Evolutionary conservation across 1,140 invertebrate genomes (phyloP), one percentile per base, ranked within the genome.

Genomic region (Dreissena polymorpha): DNA sequence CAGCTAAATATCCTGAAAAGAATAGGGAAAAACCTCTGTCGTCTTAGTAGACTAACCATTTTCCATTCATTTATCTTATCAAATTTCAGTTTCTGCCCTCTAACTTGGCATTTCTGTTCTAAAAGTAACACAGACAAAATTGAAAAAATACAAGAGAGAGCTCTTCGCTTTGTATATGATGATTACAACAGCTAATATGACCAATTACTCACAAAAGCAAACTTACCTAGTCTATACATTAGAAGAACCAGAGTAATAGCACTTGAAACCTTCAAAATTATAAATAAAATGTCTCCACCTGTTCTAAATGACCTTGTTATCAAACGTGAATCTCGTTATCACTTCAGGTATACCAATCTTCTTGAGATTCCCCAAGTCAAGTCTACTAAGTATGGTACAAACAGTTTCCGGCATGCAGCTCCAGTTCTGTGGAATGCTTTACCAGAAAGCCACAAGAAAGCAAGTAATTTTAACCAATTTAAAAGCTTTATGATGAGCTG

Each of bases 61-160:
- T 75, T 75, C 49, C 73, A 75, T 64, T 27, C 73, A n/a, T 75
- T 75, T 39, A 75, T 75, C 39, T 27, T 77, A 23, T 65, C 57
- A 65, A 67, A 77, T 51, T 77, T 77, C 25, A 77, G 51, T 77
- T 77, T 77, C 13, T 77, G 74, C 10, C 75, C 63, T 39, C 39
- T 39, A 39, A 2, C 39, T 39, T 39, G 8, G 39, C 39, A 39
- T 29, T 75, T 63, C 23, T 63, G 73, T 39, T 57, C 55, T 14
- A 55, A 75, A 16, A 63, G n/a, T 7, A 63, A 57, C 49, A 51
- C 21, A 25, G 64, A 75, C 13, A 63, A 75, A 57, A 39, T 39
- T 39, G 39, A 39, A 39, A 39, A 39, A 39, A 39, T 39, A 39
- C 39, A 39, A 39, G 29, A 74, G 29, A 74, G 72, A 57, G 55